Base-by-base conservation (phyloP, 1,140 invertebrate species). In the Idris sp. region DNA sequence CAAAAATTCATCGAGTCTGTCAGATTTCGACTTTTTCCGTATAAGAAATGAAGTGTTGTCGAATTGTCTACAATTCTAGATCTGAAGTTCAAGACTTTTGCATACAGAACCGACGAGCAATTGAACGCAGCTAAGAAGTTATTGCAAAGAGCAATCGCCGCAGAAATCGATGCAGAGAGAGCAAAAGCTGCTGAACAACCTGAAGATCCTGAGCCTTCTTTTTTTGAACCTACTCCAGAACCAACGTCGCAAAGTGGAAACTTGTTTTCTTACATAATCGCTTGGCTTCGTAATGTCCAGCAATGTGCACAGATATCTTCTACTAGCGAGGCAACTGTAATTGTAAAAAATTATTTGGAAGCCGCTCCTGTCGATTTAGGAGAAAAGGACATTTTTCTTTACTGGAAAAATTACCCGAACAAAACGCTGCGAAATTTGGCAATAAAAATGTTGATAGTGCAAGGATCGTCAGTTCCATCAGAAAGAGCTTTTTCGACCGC, bases 401-500 rank as follows among this genome's bases (percentile, higher is more conserved):
- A 26, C 31, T 54, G 36, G 51, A 35, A 54, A 54, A 30, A 40
- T 4, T n/a, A 54, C 13, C 13, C 18, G 25, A 10, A 18, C 3
- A 2, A 18, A 19, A 5, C 11, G 40, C 14, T n/a, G 22, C 18
- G 19, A 41, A 54, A 13, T 6, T 54, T 5, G 51, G 36, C 1
- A 19, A 41, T 13, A 30, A 54, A 54, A 54, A 41, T 8, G 8
- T 41, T 4, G 40, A 36, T 30, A 19, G 4, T n/a, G 4, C 36
- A 11, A n/a, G 51, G 51, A 10, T 54, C 51, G 8, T 54, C 51
- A 2, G 36, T 54, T 19, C 51, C 51, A 2, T 54, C 36, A 7
- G 51, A 54, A 18, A 35, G 36, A 2, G 51, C 41, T 6, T 54
- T 54, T 54, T 54, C 51, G 0, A 22, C 51, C 3, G 51, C 51